These are phyloP conservation scores for Leptura quadrifasciata DNA, from an alignment of 2,888 invertebrate species.

Conservation along the genomic window DNA sequence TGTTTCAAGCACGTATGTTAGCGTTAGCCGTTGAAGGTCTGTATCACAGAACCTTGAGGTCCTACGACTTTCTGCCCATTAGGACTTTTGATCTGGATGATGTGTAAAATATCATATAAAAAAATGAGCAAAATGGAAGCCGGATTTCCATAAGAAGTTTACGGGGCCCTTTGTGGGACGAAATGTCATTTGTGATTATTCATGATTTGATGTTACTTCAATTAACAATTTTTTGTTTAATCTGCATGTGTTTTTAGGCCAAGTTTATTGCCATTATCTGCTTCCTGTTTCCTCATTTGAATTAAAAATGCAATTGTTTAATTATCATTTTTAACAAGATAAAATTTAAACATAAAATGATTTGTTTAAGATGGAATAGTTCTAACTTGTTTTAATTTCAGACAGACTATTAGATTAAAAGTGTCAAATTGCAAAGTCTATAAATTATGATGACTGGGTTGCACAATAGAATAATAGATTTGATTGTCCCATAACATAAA, in stretches of 20 bases:
- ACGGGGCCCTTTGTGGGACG: no score
- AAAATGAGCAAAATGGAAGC: no score
- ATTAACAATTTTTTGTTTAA: not conserved
- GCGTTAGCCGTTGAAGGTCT: no score
- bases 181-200: not conserved
- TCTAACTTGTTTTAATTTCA: conserved; percentile 11
- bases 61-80: no score
- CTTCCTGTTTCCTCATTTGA: conserved; percentile 18
- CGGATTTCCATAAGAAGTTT: no score
- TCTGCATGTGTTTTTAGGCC: not conserved
- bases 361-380: not conserved
- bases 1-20: no score
- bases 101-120: no score
- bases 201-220: not conserved
- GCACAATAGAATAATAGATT: not conserved
- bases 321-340: not conserved
- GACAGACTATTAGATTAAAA: not conserved
- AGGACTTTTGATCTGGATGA: no score
- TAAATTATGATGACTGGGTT: not conserved
- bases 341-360: conserved; percentile 10
- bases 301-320: not conserved
- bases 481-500: conserved; percentile 14
- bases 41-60: no score
- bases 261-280: conserved; percentile 12
- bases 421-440: not conserved